Base-by-base conservation (phyloP, 2,797 vertebrate genomes). In the Myiothlypis chrysogaster region DNA sequence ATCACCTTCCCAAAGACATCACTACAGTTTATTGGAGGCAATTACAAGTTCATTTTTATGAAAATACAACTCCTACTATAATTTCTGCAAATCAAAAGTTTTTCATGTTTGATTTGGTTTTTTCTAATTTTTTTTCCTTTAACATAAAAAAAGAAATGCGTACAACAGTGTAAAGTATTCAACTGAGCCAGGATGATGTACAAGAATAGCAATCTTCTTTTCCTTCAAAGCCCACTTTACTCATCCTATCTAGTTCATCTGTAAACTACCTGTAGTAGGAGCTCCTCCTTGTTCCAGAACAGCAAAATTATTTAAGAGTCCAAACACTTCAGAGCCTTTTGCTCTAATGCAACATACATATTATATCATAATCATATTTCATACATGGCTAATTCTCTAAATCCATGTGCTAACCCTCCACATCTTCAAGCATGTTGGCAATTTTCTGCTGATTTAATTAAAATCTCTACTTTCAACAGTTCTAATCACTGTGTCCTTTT, bases 11-110 rank as follows among this genome's bases (percentile, higher is more conserved):
- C 86, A 63, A 70, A 94, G 78, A 91, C 46, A 84, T 78, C 57
- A 87, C 90, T 90, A 91, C 65, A 68, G 63, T 52, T 96, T 96
- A 73, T 75, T 75, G 71, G 97, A 95, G 82, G 81, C 71, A 96
- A 96, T 82, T 86, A 92, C 96, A 96, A 96, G 87, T 82, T 93
- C 37, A 94, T 94, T 97, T 95, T 96, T 76, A 95, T 76, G 84
- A 94, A 92, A 97, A 92, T 94, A 94, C 44, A 91, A 92, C 78
- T 94, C 52, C 47, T 81, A 89, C 41, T 95, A 93, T 60, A 93
- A 96, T 94, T 96, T 96, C 87, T 95, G 65, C 47, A 95, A 94
- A 97, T 89, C 47, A 95, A 94, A 86, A 81, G 49, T 91, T 97
- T 93, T 96, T 92, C 61, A 95, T 82, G 55, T 96, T 96, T 81